Percentiles rank a stretch among this genome's conserved stretches.
phyloP scores from a whole-genome alignment of 2,888 invertebrate species.

The Agonopterix heracliana region DNA sequence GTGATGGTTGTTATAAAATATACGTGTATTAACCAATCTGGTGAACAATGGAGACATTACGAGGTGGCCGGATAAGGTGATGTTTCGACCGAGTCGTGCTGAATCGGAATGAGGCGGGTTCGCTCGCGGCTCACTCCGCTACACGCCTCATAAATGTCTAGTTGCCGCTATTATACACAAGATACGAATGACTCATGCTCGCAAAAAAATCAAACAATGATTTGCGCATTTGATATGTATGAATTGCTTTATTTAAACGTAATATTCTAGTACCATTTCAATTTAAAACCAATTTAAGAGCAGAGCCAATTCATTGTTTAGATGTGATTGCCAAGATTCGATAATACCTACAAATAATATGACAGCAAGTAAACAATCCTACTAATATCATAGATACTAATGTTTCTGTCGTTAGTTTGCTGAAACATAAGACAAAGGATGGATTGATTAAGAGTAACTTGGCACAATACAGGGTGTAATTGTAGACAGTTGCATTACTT shows the following conservation, averaged over 20 bases:
- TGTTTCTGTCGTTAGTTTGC: too few relatives aligned
- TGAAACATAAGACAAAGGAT: too few relatives aligned
- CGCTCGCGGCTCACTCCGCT: slow-evolving; percentile 26
- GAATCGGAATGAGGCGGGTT: slow-evolving; percentile 59
- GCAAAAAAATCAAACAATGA: slow-evolving; percentile 36
- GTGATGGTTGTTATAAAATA: slow-evolving; percentile 26
- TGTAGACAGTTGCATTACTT: too few relatives aligned
- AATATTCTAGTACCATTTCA: too few relatives aligned
- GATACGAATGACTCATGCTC: slow-evolving; percentile 44
- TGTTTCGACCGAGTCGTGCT: slow-evolving; percentile 54
- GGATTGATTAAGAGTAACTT: too few relatives aligned
- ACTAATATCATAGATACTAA: too few relatives aligned
- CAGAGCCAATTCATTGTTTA: too few relatives aligned
- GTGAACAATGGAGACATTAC: slow-evolving; percentile 71
- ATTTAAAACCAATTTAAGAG: too few relatives aligned
- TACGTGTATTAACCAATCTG: slow-evolving; percentile 48
- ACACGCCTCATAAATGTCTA: slow-evolving; percentile 39
- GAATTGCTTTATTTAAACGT: slow-evolving; percentile 10
- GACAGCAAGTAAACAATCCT: too few relatives aligned
- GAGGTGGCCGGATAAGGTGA: slow-evolving; percentile 60
- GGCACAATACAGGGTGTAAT: too few relatives aligned
- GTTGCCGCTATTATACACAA: slow-evolving; percentile 29
- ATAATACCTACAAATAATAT: too few relatives aligned
- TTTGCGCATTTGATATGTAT: slow-evolving; percentile 35
- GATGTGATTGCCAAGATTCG: too few relatives aligned